phyloP scores from a whole-genome alignment of 2,888 invertebrate species.

The Tenthredo mesomela region DNA sequence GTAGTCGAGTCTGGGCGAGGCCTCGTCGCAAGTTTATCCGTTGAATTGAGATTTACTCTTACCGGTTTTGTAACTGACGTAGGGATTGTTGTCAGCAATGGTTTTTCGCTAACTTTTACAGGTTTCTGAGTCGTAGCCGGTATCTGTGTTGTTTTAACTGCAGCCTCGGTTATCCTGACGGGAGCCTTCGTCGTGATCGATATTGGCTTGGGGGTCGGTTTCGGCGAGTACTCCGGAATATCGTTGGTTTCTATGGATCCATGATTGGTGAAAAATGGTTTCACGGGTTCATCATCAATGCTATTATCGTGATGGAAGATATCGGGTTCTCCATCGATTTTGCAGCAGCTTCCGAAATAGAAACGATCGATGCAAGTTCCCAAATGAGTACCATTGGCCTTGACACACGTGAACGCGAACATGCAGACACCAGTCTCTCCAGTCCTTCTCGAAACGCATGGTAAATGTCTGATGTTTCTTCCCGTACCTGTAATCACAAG shows the following conservation, averaged over 20 bases:
- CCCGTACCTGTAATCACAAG: slow-evolving; percentile 85
- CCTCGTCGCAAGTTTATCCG: slow-evolving; percentile 47
- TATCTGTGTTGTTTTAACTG: slow-evolving; percentile 60
- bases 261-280: slow-evolving; percentile 66
- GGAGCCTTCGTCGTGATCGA: slow-evolving; percentile 52
- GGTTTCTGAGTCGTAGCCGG: slow-evolving; percentile 58
- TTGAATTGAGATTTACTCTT: slow-evolving; percentile 52
- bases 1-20: slow-evolving; percentile 49
- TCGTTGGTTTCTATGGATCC: slow-evolving; percentile 73
- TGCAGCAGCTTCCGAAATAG: slow-evolving; percentile 96
- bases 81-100: neutral
- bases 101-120: slow-evolving; percentile 14
- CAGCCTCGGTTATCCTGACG: slow-evolving; percentile 59
- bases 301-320: slow-evolving; percentile 81
- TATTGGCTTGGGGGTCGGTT: slow-evolving; percentile 69
- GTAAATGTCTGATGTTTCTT: slow-evolving; percentile 93
- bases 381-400: slow-evolving; percentile 93
- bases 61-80: slow-evolving; percentile 55
- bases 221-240: slow-evolving; percentile 71
- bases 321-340: slow-evolving; percentile 82
- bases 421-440: slow-evolving; percentile 93
- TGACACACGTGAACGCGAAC: slow-evolving; percentile 96
- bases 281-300: slow-evolving; percentile 80
- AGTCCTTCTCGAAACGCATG: slow-evolving; percentile 90
- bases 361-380: slow-evolving; percentile 96